Percentiles rank a stretch among this genome's conserved stretches.
These are phyloP conservation scores for Crotalus adamanteus DNA, from an alignment of 2,797 vertebrate species.

Conservation along the genomic window DNA sequence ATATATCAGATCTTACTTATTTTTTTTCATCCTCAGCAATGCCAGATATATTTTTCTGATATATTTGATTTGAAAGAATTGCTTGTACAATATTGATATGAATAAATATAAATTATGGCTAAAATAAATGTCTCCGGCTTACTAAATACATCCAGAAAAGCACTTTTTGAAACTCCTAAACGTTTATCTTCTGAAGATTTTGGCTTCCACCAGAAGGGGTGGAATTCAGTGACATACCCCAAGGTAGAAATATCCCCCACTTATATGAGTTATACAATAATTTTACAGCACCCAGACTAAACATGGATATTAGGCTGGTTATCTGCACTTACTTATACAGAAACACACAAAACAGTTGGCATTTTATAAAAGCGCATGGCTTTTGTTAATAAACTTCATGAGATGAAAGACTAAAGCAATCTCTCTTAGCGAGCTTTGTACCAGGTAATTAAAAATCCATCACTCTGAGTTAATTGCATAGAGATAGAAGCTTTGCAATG, in stretches of 20 bases:
- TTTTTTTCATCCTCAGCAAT: not conserved
- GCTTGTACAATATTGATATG: not conserved
- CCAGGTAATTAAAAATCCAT: slow-evolving; percentile 31
- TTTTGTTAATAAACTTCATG: slow-evolving; percentile 27
- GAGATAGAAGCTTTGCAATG: slow-evolving; percentile 24
- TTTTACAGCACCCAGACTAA: slow-evolving; percentile 24
- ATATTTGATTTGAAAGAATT: not conserved
- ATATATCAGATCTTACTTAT: not conserved
- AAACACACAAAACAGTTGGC: slow-evolving; percentile 5
- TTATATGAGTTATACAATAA: not conserved
- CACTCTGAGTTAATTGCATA: slow-evolving; percentile 33
- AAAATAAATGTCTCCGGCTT: not conserved
- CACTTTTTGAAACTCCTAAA: not conserved
- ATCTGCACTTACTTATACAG: not conserved
- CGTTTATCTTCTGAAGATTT: slow-evolving; percentile 3
- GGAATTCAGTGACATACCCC: slow-evolving; percentile 7
- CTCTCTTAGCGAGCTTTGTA: slow-evolving; percentile 26
- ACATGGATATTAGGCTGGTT: slow-evolving; percentile 10
- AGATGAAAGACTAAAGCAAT: slow-evolving; percentile 30
- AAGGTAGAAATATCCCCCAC: not conserved
- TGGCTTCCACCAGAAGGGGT: not conserved
- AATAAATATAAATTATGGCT: not conserved
- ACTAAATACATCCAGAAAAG: not conserved
- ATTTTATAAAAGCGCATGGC: slow-evolving; percentile 9
- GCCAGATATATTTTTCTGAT: not conserved